Base-by-base conservation (phyloP, 23 tunicate species). In the Clavelina lepadiformis region DNA sequence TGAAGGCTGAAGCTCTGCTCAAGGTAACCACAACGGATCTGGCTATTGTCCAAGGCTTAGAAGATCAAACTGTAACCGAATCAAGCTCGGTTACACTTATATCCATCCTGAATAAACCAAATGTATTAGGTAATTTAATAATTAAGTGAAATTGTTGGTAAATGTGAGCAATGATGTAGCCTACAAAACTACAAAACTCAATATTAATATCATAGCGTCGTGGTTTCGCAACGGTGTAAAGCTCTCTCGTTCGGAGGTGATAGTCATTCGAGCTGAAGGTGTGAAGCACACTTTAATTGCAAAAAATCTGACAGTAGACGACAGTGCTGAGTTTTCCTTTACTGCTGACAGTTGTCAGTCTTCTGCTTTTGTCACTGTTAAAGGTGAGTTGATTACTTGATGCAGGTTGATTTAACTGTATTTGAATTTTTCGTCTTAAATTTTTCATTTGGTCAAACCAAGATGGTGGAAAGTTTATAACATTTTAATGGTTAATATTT, bases 221-320 rank as follows among this genome's bases (percentile, higher is more conserved):
- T 91, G 98, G 98, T 91, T 55, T 33, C 75, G 71, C 22, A 83
- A 91, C 38, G 92, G 86, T 18, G 91, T 68, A 6, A 72, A 78
- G 67, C 45, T 91, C 3, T 56, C 92, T 0, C 63, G 91, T 29
- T 46, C 86, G 0, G 91, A 91, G 23, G 58, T 41, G 24, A 41
- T 91, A 27, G 72, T 53, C 31, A 77, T 91, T 23, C 80, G 85
- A 47, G 66, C 71, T 58, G 85, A 77, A 46, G 86, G 70, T 19
- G 65, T 33, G 15, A 83, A 59, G 19, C 98, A 82, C 63, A 33
- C 51, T 36, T 49, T 91, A 54, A 61, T 67, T 41, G 58, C 60
- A 24, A 77, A 71, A 31, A 67, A 91, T 55, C 54, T 78, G 23
- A 77, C 86, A 8, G 35, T 35, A 23, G 98, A 91, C 50, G 82